Percentiles rank a stretch among this genome's conserved stretches.
phyloP scores from a whole-genome alignment of 2,113 vertebrate species.

The Lagopus muta region DNA sequence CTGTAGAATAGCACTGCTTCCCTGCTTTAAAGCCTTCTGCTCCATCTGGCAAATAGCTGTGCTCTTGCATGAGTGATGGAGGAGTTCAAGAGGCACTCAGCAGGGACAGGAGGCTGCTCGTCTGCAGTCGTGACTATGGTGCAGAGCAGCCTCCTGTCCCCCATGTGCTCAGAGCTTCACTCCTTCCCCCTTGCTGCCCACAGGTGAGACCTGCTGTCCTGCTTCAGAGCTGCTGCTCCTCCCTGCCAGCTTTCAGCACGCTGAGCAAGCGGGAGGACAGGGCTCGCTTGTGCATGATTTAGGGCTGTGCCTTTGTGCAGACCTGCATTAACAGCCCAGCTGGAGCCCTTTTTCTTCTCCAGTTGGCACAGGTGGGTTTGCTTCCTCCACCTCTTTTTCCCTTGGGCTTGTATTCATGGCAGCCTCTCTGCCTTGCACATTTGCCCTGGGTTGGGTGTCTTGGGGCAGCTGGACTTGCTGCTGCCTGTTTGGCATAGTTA shows the following conservation, averaged over 20 bases:
- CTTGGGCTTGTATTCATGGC: fast-evolving
- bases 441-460: not conserved
- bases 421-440: not conserved
- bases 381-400: not conserved
- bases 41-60: slow-evolving; percentile 38
- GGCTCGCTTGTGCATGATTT: not conserved
- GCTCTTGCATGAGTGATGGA: not conserved
- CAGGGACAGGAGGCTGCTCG: not conserved
- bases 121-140: fast-evolving
- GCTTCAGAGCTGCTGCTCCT: not conserved
- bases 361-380: not conserved
- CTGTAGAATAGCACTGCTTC: not conserved
- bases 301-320: not conserved
- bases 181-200: not conserved
- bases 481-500: not conserved
- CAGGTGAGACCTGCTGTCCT: not conserved
- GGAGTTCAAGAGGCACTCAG: not conserved
- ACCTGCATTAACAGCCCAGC: not conserved
- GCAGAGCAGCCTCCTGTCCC: not conserved
- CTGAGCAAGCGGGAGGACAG: not conserved
- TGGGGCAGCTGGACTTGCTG: not conserved
- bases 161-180: not conserved
- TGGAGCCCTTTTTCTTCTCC: not conserved
- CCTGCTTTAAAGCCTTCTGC: not conserved
- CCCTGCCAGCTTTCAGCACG: not conserved